Conservation (phyloP, 2,797 vertebrate species). For the Gallinago solitaria region DNA sequence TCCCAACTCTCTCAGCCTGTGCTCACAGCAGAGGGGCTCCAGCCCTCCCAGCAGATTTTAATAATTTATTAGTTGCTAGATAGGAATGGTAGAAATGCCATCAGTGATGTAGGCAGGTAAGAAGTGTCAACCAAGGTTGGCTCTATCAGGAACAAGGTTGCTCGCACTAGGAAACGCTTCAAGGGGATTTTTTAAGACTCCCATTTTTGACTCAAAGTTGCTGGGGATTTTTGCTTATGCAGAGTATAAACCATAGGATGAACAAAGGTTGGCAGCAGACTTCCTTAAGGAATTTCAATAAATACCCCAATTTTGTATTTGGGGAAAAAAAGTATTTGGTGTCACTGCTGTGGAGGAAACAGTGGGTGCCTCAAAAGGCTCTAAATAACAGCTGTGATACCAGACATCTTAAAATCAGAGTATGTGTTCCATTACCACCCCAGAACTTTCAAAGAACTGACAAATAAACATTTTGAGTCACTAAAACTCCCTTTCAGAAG, state of each 20-base stretch:
- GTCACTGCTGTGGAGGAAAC: not conserved
- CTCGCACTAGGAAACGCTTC: fast-evolving
- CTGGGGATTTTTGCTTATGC: not conserved
- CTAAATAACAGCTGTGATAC: not conserved
- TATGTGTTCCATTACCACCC: not conserved
- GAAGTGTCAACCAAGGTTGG: not conserved
- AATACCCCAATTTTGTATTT: not conserved
- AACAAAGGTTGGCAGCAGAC: not conserved
- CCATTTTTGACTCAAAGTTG: not conserved
- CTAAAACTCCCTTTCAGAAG: not conserved
- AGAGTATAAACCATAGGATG: not conserved
- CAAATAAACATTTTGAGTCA: not conserved
- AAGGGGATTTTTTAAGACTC: not conserved
- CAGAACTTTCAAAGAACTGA: not conserved
- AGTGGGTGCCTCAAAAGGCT: not conserved
- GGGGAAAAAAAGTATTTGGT: not conserved
- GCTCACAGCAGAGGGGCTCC: too few relatives aligned
- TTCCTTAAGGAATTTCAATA: not conserved
- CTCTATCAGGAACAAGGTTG: too few relatives aligned
- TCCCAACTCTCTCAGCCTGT: too few relatives aligned
- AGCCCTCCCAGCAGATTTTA: not conserved
- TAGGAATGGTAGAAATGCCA: not conserved
- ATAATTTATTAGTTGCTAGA: not conserved
- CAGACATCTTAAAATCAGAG: not conserved
- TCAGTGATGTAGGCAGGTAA: not conserved